Evolutionary conservation across 2,113 vertebrate species (phyloP).

Genomic region (Solea senegalensis): DNA sequence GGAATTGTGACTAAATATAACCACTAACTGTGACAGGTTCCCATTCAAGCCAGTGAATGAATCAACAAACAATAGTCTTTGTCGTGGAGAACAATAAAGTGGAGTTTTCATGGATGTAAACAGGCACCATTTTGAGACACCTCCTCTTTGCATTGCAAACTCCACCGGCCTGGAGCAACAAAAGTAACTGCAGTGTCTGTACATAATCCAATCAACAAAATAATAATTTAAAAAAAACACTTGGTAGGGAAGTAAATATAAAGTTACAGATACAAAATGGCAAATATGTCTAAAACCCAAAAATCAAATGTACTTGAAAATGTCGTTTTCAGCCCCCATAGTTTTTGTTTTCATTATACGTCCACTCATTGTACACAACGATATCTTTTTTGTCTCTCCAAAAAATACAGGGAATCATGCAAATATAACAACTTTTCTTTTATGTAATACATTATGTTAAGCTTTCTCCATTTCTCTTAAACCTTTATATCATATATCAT

Average conservation of each 20-base stretch:
- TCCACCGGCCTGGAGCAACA: slow-evolving; percentile 9
- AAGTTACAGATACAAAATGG: slow-evolving; percentile 42
- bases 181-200: slow-evolving; percentile 22
- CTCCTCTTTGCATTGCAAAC: slow-evolving; percentile 23
- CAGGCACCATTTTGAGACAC: slow-evolving; percentile 31
- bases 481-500: slow-evolving; percentile 74
- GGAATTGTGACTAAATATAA: slow-evolving; percentile 18
- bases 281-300: slow-evolving; percentile 50
- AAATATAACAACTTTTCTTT: slow-evolving; percentile 82
- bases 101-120: slow-evolving; percentile 47
- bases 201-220: slow-evolving; percentile 40
- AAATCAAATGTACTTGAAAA: slow-evolving; percentile 67
- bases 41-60: slow-evolving; percentile 12
- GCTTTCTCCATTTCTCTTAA: slow-evolving; percentile 70
- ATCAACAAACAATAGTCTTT: slow-evolving; percentile 16
- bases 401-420: slow-evolving; percentile 86
- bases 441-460: slow-evolving; percentile 75
- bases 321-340: slow-evolving; percentile 67
- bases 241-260: slow-evolving; percentile 57
- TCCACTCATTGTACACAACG: slow-evolving; percentile 82
- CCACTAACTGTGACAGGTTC: slow-evolving; percentile 25
- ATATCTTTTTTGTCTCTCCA: slow-evolving; percentile 79
- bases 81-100: slow-evolving; percentile 17
- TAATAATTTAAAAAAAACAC: slow-evolving; percentile 30
- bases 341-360: slow-evolving; percentile 74